Base-by-base conservation (phyloP, 2,113 vertebrate genomes). In the Cebidichthys violaceus region DNA sequence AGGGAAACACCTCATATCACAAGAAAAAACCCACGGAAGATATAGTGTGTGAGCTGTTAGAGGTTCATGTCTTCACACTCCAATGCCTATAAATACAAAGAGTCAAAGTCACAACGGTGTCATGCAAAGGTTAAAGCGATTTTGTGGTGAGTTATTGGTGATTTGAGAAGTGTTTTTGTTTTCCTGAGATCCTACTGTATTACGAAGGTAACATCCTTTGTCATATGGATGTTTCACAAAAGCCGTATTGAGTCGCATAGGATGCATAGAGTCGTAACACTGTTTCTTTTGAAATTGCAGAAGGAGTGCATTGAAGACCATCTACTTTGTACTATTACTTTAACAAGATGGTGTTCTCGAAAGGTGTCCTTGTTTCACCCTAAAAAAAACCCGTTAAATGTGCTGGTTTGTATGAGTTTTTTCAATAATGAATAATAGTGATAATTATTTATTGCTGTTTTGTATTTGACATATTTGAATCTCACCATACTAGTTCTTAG, bases 41-140 rank as follows among this genome's bases (percentile, higher is more conserved):
- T 24, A 50, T 24, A 27, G 9, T 22, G 9, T 47, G 27, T 69
- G 29, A 65, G 45, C 13, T 54, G 60, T 61, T 22, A 9, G 6
- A 70, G 3, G 31, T 33, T 1, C 0, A 62, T 17, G n/a, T 15
- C 47, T 71, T 65, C 43, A 61, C 29, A 31, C 29, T 64, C 77
- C 76, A 75, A 20, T 41, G 6, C 14, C 33, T 60, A 71, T 43
- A 60, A 71, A 76, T 64, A 84, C 65, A 70, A 57, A n/a, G 29
- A 61, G 27, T 35, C 27, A 54, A 45, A 79, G 66, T 75, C 76
- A 47, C 64, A 75, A 47, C 43, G 22, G 50, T 47, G 55, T 64
- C 45, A 33, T 69, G 22, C 39, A 33, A 79, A 79, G 64, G 55
- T 69, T 70, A 70, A 70, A 79, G 37, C 22, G 61, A 45, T 70